These are phyloP conservation scores for Salminus brasiliensis DNA, from an alignment of 2,113 vertebrate genomes.

Conservation along the genomic window DNA sequence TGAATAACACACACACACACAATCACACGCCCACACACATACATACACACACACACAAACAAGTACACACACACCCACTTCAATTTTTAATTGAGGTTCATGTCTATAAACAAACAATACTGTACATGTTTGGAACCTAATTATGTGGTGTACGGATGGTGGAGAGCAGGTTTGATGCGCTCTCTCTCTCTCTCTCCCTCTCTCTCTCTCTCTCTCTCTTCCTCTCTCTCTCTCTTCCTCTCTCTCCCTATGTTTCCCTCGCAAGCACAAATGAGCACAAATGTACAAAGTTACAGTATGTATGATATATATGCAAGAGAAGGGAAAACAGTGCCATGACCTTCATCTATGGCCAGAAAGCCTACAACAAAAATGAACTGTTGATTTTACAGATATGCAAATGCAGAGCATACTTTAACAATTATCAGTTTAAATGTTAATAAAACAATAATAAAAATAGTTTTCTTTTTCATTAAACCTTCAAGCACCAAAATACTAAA, in stretches of 20 bases:
- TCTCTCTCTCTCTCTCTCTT: background rate
- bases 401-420: background rate
- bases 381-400: background rate
- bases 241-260: background rate
- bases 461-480: too few relatives aligned
- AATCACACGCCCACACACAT: background rate
- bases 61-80: background rate
- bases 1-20: conserved; percentile 1
- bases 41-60: background rate
- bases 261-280: background rate
- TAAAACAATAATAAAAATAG: too few relatives aligned
- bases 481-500: too few relatives aligned
- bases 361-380: background rate
- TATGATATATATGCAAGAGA: background rate
- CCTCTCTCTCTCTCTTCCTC: background rate
- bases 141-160: background rate
- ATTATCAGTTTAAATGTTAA: background rate
- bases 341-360: background rate
- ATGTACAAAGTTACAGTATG: background rate
- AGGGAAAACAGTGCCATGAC: background rate
- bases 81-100: conserved; percentile 20
- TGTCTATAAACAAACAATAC: conserved; percentile 20
- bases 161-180: background rate
- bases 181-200: background rate
- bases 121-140: conserved; percentile 13